A percentile compares a stretch with the other conserved stretches of the same genome.
These are phyloP conservation scores for Falco naumanni DNA, from an alignment of 2,797 vertebrate species.

Conservation along the genomic window DNA sequence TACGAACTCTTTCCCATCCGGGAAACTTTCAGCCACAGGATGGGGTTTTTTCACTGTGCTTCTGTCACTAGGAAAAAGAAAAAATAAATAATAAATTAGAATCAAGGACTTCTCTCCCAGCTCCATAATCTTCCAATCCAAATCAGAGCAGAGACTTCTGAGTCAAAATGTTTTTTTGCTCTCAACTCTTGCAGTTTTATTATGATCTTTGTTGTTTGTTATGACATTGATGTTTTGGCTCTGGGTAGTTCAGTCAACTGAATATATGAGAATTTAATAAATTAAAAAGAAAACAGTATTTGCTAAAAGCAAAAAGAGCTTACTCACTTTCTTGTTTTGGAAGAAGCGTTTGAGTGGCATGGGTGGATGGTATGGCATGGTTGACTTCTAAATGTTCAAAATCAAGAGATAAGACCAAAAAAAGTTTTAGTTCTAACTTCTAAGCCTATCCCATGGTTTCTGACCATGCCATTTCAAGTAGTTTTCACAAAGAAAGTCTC, in stretches of 20 bases:
- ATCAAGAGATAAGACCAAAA: neutral
- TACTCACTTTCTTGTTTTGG: neutral
- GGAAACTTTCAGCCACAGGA: neutral
- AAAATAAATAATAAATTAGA: neutral
- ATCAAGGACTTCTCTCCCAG: neutral
- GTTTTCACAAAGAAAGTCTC: neutral
- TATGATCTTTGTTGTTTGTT: neutral
- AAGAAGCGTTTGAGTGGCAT: neutral
- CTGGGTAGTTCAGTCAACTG: neutral
- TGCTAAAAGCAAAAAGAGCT: neutral
- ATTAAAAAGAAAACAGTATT: neutral
- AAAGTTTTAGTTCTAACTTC: neutral
- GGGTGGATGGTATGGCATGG: neutral
- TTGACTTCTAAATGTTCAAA: neutral
- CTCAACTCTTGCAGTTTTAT: neutral
- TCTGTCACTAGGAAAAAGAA: neutral
- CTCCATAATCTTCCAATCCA: neutral
- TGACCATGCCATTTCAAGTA: neutral
- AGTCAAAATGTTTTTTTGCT: neutral
- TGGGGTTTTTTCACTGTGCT: too few relatives aligned
- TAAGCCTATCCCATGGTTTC: neutral
- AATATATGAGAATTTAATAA: neutral
- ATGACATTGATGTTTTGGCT: neutral
- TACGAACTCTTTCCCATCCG: neutral
- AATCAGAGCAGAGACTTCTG: neutral